These are phyloP conservation scores for Brachionus paranguensis DNA, from an alignment of 1,140 invertebrate species.

Conservation along the genomic window DNA sequence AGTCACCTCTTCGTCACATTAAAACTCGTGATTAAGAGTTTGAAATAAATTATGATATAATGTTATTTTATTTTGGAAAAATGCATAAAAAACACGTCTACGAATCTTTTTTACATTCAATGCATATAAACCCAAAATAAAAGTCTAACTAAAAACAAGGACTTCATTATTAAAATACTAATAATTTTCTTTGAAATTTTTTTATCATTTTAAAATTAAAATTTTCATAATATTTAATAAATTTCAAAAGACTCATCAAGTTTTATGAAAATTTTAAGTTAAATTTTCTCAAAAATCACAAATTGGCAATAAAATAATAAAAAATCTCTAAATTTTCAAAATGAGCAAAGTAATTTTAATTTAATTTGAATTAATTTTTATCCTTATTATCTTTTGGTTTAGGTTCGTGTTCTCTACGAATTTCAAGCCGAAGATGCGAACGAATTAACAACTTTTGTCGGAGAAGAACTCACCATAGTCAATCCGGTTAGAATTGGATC, in stretches of 20 bases:
- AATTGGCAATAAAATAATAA: neutral
- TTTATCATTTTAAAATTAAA: neutral
- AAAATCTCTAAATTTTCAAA: neutral
- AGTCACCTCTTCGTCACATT: neutral
- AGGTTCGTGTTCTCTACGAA: slow-evolving; percentile 39
- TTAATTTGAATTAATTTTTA: neutral
- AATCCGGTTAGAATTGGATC: neutral
- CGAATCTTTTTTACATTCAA: neutral
- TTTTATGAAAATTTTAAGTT: neutral
- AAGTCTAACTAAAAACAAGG: neutral
- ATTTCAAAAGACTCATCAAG: neutral
- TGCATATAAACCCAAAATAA: neutral
- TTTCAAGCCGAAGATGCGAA: slow-evolving; percentile 29
- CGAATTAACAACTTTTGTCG: slow-evolving; percentile 7
- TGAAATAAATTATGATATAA: neutral
- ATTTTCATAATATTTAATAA: neutral
- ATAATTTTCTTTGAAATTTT: neutral
- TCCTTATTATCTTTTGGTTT: neutral
- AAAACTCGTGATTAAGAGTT: neutral
- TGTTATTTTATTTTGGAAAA: neutral
- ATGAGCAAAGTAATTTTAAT: slow-evolving; percentile 31
- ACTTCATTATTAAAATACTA: neutral
- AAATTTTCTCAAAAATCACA: neutral
- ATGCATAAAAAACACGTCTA: neutral
- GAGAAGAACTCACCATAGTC: slow-evolving; percentile 21